These are phyloP conservation scores for Catostomus latipinnis DNA, from an alignment of 2,797 vertebrate genomes.

Conservation along the genomic window DNA sequence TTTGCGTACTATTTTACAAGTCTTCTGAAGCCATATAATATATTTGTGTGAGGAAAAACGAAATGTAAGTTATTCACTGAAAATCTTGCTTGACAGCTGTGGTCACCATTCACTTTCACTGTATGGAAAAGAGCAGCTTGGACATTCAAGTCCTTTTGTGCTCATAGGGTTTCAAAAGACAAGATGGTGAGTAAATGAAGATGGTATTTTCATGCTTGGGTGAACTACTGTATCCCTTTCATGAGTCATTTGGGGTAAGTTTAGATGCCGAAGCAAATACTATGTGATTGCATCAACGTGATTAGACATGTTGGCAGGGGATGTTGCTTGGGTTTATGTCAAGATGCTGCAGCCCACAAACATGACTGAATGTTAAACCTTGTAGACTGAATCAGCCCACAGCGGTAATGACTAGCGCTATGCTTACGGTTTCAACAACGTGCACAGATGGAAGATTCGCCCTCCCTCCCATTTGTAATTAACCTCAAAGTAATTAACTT, in stretches of 20 bases:
- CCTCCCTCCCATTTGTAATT: slow-evolving; percentile 44
- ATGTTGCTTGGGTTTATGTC: slow-evolving; percentile 6
- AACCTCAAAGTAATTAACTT: slow-evolving; percentile 43
- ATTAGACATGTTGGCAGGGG: background rate
- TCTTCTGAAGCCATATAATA: too few species aligned
- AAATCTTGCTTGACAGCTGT: too few species aligned
- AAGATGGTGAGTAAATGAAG: too few species aligned
- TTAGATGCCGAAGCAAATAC: background rate
- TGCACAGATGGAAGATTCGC: slow-evolving; percentile 24
- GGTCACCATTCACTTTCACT: too few species aligned
- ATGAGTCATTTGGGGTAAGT: background rate
- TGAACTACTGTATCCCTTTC: background rate
- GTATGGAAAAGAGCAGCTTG: too few species aligned
- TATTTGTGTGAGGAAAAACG: too few species aligned
- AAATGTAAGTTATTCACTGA: too few species aligned
- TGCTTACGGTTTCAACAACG: background rate
- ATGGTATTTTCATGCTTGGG: too few species aligned
- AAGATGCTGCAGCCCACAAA: slow-evolving; percentile 12
- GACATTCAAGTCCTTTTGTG: too few species aligned
- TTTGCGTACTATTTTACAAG: too few species aligned
- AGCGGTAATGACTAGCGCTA: slow-evolving; percentile 16
- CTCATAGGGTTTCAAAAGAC: too few species aligned
- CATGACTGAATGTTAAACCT: slow-evolving; percentile 2
- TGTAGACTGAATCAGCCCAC: slow-evolving; percentile 1
- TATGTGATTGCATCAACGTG: slow-evolving; percentile 13